Base-by-base conservation (phyloP, 2,888 invertebrate species). In the Euphydryas editha region DNA sequence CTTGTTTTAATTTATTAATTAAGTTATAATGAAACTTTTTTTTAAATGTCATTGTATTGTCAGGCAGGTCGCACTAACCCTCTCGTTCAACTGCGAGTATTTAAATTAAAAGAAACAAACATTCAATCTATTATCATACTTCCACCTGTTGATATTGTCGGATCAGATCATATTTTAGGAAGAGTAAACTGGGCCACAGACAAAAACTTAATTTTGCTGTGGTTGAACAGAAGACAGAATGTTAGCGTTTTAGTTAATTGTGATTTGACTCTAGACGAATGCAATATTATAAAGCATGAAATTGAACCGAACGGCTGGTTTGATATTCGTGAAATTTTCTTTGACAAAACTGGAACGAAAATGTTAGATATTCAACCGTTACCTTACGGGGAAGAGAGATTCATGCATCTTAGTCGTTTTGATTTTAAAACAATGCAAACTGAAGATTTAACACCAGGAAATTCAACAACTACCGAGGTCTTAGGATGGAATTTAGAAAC, bases 211-310 rank as follows among this genome's bases (percentile, higher is more conserved):
- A 87, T 95, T 1, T 95, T 96, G 0, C 94, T 96, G 6, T 98
- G 98, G 96, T 91, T 97, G 63, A 98, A 98, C 84, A 94, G 99
- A 61, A 94, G 96, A 24, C 99, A 99, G 85, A 98, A 95, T 80
- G 77, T 94, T 59, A 93, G 95, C 42, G 86, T 94, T 21, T 78
- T 95, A 49, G 92, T 94, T 15, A 87, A 95, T 30, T 96, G 96
- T 79, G 86, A 93, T 62, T 71, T 92, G 18, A 78, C 75, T 24
- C 77, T 78, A 46, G 86, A 90, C 62, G 87, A 86, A 72, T 93
- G 93, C 73, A 86, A 81, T 58, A 84, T 90, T 56, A 76, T 90
- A 0, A 78, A 89, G 81, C 71, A 93, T 79, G 69, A 85, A n/a
- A 82, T 83, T 0, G 95, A 96, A 77, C 84, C 93, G 0, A 87